Conservation (phyloP, 2,113 vertebrate species). For the Lutjanus erythropterus region DNA sequence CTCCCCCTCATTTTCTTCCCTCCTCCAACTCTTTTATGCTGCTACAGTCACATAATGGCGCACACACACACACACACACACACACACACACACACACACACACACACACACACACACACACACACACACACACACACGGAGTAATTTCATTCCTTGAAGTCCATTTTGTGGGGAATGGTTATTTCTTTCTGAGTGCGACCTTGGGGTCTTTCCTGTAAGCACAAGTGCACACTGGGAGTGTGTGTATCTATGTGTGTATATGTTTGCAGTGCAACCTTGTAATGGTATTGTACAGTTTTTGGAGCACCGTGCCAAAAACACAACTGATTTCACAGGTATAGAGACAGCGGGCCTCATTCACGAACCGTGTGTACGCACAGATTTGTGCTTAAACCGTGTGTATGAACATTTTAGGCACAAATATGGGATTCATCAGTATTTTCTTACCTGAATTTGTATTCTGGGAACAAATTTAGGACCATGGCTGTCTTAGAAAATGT, state of each 20-base stretch:
- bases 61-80: constrained; percentile 22
- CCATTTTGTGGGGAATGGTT: constrained; percentile 67
- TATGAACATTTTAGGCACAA: too few relatives aligned
- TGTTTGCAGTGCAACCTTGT: constrained; percentile 18
- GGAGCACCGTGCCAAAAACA: constrained; percentile 17
- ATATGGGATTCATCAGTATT: too few relatives aligned
- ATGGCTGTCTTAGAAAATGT: too few relatives aligned
- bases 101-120: constrained; percentile 33
- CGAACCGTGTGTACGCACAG: too few relatives aligned
- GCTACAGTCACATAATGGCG: constrained; percentile 64
- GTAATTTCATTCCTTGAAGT: constrained; percentile 71
- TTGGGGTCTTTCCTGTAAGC: constrained; percentile 70
- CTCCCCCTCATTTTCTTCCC: constrained; percentile 53
- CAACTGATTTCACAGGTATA: constrained; percentile 9
- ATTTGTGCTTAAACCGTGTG: too few relatives aligned
- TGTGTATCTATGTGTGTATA: background rate
- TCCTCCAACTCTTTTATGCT: constrained; percentile 57
- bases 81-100: constrained; percentile 22
- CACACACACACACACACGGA: constrained; percentile 16
- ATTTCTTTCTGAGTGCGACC: constrained; percentile 71
- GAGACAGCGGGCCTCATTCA: too few relatives aligned
- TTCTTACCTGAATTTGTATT: too few relatives aligned
- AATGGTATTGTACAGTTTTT: constrained; percentile 29
- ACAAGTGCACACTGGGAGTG: constrained; percentile 26
- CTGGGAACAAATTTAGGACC: too few relatives aligned